A percentile compares a stretch with the other conserved stretches of the same genome.
Evolutionary conservation across 2,797 vertebrate species (phyloP).

Genomic region (Hafferia zeledoni): DNA sequence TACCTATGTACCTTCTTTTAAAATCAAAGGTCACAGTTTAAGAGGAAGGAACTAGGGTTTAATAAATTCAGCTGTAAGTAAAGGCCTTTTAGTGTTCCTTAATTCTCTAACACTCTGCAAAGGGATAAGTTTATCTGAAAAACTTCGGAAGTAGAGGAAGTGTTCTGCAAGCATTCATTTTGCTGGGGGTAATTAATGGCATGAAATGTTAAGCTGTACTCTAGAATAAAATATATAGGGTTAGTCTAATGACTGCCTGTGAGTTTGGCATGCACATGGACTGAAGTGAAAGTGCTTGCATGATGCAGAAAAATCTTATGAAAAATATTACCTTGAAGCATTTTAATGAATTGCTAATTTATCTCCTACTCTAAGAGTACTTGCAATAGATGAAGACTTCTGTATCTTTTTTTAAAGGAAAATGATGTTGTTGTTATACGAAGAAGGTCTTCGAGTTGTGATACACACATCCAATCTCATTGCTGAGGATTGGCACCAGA

Average conservation of each 20-base stretch:
- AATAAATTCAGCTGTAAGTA: background rate
- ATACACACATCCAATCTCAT: slow-evolving; percentile 97
- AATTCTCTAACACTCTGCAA: background rate
- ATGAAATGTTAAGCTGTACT: background rate
- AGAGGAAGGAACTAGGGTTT: background rate
- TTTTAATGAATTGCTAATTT: background rate
- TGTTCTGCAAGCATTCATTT: background rate
- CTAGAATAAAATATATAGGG: background rate
- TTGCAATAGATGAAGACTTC: background rate
- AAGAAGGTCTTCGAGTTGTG: slow-evolving; percentile 94
- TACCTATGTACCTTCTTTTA: background rate
- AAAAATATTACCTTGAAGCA: background rate
- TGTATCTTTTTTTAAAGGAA: slow-evolving; percentile 77
- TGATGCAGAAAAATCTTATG: background rate
- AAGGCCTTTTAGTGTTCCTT: background rate
- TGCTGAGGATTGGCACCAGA: slow-evolving; percentile 95
- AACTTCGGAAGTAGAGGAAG: background rate
- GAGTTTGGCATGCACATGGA: background rate
- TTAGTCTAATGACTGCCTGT: background rate
- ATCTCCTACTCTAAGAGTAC: background rate
- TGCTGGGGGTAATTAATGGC: background rate
- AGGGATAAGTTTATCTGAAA: background rate
- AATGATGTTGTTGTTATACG: slow-evolving; percentile 95
- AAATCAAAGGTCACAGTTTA: background rate
- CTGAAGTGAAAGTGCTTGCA: background rate